Evolutionary conservation across 2,113 vertebrate genomes (phyloP), one percentile per base, ranked within the genome.

Genomic region (Ranitomeya variabilis): DNA sequence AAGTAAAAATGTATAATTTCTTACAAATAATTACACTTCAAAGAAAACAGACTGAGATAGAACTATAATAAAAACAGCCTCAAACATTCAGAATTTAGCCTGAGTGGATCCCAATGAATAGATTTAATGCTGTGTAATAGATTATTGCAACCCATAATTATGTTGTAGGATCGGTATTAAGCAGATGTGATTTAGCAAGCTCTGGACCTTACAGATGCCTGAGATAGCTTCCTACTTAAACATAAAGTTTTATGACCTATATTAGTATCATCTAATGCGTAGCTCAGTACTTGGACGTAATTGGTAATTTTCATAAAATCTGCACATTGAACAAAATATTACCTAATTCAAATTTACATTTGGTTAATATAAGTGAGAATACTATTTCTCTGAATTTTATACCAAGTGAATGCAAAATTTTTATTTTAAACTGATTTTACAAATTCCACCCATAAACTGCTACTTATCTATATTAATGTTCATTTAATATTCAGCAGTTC

Each of bases 181-280:
- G 18, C 82, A 83, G 18, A 83, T 69, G 60, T 69, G 45, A 83
- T 69, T 83, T 83, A 83, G 16, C 31, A 83, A 69, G 26, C 23
- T 66, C 26, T 83, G 80, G 80, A 83, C 59, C 59, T 21, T 64
- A 64, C 59, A 45, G 57, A 64, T 62, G 26, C 31, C 16, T 15
- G 62, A 54, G 64, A 83, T 37, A 51, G 82, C 15, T 66, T 67
- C 64, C 45, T n/a, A 67, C 54, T 19, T 54, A 45, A 83, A 69
- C 62, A 83, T 83, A 83, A 83, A 67, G 26, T 83, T 83, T 83
- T 83, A 83, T 21, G 19, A n/a, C 23, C 18, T 83, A 52, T 83
- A 83, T 83, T 83, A 51, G 62, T 64, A 62, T 45, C 45, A 67
- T 54, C 62, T 67, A 83, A 83, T 66, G 79, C 57, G 54, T 69